A percentile compares a stretch with the other conserved stretches of the same genome.
These are phyloP conservation scores for Trachymyrmex cornetzi DNA, from an alignment of 1,140 invertebrate genomes.

Conservation along the genomic window DNA sequence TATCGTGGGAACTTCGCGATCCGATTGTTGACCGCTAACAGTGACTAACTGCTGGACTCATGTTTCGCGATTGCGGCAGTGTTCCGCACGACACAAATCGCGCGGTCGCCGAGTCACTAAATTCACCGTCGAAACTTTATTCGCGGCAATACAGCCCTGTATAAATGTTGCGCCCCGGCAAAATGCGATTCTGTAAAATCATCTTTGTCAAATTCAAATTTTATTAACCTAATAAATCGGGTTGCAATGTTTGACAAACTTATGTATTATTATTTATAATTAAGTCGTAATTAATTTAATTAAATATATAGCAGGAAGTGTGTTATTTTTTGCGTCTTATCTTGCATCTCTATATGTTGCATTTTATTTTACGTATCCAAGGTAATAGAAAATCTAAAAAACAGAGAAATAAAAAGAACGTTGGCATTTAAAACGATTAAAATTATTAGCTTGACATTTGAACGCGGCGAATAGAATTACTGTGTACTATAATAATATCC, in stretches of 20 bases:
- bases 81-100: conserved; percentile 55
- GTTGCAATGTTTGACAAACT: not conserved
- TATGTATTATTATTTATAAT: not conserved
- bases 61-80: conserved; percentile 57
- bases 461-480: not conserved
- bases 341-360: too few relatives aligned
- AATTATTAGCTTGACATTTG: not conserved
- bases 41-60: conserved; percentile 59
- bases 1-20: conserved; percentile 48
- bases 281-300: conserved; percentile 18
- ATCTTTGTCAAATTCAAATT: not conserved
- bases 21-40: conserved; percentile 63
- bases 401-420: not conserved
- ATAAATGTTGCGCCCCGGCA: not conserved
- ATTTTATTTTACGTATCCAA: not conserved
- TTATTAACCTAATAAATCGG: not conserved
- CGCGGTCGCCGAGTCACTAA: conserved; percentile 49
- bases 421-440: conserved; percentile 6
- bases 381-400: not conserved
- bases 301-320: not conserved
- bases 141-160: not conserved
- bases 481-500: too few relatives aligned
- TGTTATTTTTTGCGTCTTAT: too few relatives aligned
- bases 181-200: conserved; percentile 10
- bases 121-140: conserved; percentile 53